A percentile compares a stretch with the other conserved stretches of the same genome.
These are phyloP conservation scores for Plagodis dolabraria DNA, from an alignment of 2,888 invertebrate genomes.

Conservation along the genomic window DNA sequence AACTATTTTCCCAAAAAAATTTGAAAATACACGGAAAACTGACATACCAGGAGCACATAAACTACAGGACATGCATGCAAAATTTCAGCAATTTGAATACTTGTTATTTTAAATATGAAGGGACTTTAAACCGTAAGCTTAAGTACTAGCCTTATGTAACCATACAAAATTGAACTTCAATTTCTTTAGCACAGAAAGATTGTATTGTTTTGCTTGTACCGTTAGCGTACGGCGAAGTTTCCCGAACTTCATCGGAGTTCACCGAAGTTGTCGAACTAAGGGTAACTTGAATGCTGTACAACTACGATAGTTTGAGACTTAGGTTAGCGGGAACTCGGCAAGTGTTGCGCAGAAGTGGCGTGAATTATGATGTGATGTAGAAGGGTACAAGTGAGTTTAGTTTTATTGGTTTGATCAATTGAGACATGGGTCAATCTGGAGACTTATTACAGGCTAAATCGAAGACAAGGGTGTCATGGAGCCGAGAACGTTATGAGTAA, in stretches of 20 bases:
- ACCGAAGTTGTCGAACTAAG: slow-evolving; percentile 40
- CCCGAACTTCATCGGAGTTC: slow-evolving; percentile 50
- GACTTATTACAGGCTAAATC: too few species aligned
- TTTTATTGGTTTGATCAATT: too few species aligned
- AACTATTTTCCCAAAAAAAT: too few species aligned
- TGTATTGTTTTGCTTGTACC: slow-evolving; percentile 49
- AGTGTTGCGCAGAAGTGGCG: slow-evolving; percentile 32
- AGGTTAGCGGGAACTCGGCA: slow-evolving; percentile 37
- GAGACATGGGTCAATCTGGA: too few species aligned
- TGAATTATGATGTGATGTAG: slow-evolving; percentile 25
- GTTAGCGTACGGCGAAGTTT: slow-evolving; percentile 47
- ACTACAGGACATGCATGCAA: too few species aligned
- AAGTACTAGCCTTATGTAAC: slow-evolving; percentile 3
- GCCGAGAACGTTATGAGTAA: too few species aligned
- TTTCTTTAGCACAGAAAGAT: slow-evolving; percentile 41
- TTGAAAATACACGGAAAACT: too few species aligned
- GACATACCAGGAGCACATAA: background rate
- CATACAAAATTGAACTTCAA: slow-evolving; percentile 32
- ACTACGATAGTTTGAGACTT: slow-evolving; percentile 50
- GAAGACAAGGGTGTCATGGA: too few species aligned
- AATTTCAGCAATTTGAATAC: too few species aligned
- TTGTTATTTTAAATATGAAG: too few species aligned
- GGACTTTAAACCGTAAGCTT: too few species aligned
- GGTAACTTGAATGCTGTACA: slow-evolving; percentile 48
- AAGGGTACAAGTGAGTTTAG: too few species aligned